phyloP scores from a whole-genome alignment of 2,797 vertebrate genomes.

The Rhinogobio ventralis region DNA sequence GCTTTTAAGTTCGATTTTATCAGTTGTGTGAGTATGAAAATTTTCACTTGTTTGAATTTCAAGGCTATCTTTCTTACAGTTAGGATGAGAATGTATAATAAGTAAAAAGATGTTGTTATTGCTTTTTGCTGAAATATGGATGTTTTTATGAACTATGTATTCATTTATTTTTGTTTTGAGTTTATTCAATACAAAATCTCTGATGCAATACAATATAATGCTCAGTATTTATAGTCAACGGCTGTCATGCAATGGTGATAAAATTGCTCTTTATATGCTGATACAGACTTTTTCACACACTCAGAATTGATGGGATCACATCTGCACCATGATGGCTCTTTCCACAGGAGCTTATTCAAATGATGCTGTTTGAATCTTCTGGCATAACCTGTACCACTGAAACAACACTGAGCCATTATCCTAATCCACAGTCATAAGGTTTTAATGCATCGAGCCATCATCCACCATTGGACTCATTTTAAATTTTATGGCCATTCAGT shows the following conservation, averaged over 20 bases:
- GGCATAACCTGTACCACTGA: conserved; percentile 16
- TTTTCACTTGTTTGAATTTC: background rate
- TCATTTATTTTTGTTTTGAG: background rate
- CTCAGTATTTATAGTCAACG: background rate
- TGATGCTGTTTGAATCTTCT: conserved; percentile 39
- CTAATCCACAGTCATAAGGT: conserved; percentile 63
- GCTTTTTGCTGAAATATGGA: background rate
- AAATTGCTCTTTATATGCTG: background rate
- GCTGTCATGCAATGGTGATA: background rate
- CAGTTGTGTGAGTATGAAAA: background rate
- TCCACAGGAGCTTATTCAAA: conserved; percentile 16
- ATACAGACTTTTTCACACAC: conserved; percentile 49
- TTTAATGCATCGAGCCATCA: conserved; percentile 48
- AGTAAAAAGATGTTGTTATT: background rate
- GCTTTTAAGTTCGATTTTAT: too few species aligned
- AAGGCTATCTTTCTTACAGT: background rate
- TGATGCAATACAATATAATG: background rate
- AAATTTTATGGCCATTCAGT: conserved; percentile 51
- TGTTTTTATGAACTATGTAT: background rate
- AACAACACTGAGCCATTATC: conserved; percentile 52
- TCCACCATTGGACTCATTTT: conserved; percentile 51
- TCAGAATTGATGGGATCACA: conserved; percentile 39
- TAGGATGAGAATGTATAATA: background rate
- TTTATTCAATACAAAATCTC: background rate
- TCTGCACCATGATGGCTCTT: conserved; percentile 39